Base-by-base conservation (phyloP, 2,888 invertebrate genomes). In the Diogma glabrata region DNA sequence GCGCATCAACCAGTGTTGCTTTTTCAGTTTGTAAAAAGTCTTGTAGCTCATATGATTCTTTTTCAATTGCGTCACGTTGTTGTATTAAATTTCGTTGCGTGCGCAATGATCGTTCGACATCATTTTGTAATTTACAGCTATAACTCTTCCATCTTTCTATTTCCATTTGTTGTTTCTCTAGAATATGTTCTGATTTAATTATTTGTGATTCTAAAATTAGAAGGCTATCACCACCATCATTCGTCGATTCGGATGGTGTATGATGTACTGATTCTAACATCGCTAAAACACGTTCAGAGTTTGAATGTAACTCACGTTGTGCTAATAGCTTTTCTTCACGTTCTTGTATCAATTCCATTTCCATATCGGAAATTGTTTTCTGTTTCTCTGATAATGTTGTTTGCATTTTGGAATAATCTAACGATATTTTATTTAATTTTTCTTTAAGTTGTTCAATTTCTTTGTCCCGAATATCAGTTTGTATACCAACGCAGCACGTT, bases 1-100 rank as follows among this genome's bases (percentile, higher is more conserved):
- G 72, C 1, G 88, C 83, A 62, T 90, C 89, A 19, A 79, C 77
- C 58, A 91, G 74, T 8, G 87, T 82, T 5, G 79, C 77, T 60
- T 90, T 90, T 70, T 92, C 91, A 9, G 86, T 84, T 60, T 88
- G 87, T 55, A 91, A 75, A 66, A 92, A 92, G 63, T 91, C 90
- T 64, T 89, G 87, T 71, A 91, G 75, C 69, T 92, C 91, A 3
- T 76, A 75, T 23, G 87, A 82, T 65, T 91, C 91, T 17, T 77
- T 77, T 66, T 91, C 89, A 20, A 84, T 75, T 60, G 87, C 87
- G 53, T 81, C 77, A 57, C 88, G 81, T 57, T 89, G 84, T 56
- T 83, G 81, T 51, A 84, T 71, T 45, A 88, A 69, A 12, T 76
- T 68, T 51, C 82, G 81, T 57, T 84, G 84, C 0, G 79, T 72